Evolutionary conservation across 2,113 vertebrate genomes (phyloP).

Genomic region (Amazona vittata): DNA sequence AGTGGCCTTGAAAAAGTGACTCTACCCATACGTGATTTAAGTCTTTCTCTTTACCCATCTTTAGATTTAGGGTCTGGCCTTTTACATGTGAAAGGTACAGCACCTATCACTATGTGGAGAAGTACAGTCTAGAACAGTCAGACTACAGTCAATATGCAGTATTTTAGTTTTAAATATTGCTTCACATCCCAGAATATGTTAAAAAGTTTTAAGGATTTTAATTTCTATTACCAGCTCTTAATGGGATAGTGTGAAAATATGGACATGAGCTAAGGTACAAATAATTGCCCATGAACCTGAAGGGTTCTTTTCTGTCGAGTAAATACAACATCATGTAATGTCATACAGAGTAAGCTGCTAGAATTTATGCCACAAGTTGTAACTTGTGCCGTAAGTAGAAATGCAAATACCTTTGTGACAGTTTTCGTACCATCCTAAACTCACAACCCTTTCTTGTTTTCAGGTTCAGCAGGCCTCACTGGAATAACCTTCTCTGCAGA

Average conservation of each 20-base stretch:
- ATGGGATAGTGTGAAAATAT: neutral
- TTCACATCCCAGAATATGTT: neutral
- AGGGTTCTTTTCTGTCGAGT: neutral
- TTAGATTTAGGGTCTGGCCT: neutral
- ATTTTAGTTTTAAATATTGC: neutral
- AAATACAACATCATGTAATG: neutral
- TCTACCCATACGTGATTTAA: neutral
- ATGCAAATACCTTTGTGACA: neutral
- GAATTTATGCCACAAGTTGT: neutral
- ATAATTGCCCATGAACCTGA: neutral
- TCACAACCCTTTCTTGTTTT: neutral
- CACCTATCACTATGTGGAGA: neutral
- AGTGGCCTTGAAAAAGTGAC: neutral
- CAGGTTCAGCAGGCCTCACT: neutral
- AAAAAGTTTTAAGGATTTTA: neutral
- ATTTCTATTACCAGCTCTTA: neutral
- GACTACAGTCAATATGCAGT: neutral
- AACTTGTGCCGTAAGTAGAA: neutral
- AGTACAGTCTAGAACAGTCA: neutral
- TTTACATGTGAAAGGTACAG: neutral
- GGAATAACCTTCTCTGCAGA: neutral
- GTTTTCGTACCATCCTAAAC: neutral
- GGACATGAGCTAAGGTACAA: neutral
- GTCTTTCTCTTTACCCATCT: neutral
- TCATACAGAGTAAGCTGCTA: neutral